A percentile compares a stretch with the other conserved stretches of the same genome.
Conservation (phyloP, 2,888 invertebrate species). For the Chrysopilus asiliformis region DNA sequence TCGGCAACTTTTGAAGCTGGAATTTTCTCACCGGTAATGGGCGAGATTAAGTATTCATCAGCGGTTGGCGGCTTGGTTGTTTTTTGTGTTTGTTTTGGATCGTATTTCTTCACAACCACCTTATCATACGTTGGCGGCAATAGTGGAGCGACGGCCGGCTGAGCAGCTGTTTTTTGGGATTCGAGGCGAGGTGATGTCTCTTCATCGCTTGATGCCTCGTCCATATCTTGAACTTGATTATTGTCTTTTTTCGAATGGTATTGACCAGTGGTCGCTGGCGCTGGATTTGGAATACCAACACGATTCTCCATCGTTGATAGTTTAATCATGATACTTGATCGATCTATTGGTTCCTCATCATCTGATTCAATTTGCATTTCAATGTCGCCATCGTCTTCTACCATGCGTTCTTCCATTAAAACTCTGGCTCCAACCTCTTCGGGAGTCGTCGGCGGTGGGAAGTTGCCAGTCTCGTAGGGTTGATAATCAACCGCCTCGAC, state of each 20-base stretch:
- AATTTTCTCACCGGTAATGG: constrained; percentile 95
- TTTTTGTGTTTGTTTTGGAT: constrained; percentile 70
- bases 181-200: constrained; percentile 38
- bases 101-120: constrained; percentile 92
- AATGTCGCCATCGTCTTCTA: constrained; percentile 65
- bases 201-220: constrained; percentile 72
- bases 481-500: constrained; percentile 99
- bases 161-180: constrained; percentile 33
- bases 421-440: constrained; percentile 93
- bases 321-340: constrained; percentile 38
- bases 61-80: constrained; percentile 49
- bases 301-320: constrained; percentile 56
- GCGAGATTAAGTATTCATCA: constrained; percentile 91
- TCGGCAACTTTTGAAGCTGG: constrained; percentile 95
- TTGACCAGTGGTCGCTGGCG: constrained; percentile 33
- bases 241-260: constrained; percentile 35
- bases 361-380: constrained; percentile 86
- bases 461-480: constrained; percentile 87
- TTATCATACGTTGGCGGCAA: constrained; percentile 81
- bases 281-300: constrained; percentile 34
- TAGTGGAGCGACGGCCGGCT: constrained; percentile 45
- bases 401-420: constrained; percentile 71
- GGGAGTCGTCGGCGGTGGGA: constrained; percentile 94
- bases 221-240: constrained; percentile 75
- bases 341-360: constrained; percentile 48